Percentiles rank a stretch among this genome's conserved stretches.
Evolutionary conservation across 2,113 vertebrate genomes (phyloP).

Genomic region (Gymnocephalus cernua): DNA sequence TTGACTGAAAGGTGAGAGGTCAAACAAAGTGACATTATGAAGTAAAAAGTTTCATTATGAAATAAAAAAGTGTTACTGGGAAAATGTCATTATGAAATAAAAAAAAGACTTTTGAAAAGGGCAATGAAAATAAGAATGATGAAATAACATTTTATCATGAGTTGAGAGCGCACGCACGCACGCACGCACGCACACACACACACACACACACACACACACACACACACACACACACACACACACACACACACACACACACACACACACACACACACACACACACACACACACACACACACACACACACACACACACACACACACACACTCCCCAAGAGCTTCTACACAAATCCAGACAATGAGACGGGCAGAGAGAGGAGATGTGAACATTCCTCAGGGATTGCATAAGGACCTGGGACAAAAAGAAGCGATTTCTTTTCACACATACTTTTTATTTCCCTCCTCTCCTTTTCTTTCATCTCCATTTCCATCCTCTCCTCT

Average conservation of each 20-base stretch:
- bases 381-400: conserved; percentile 74
- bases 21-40: not conserved
- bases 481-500: not conserved
- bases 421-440: conserved; percentile 55
- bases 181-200: no score
- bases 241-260: conserved; percentile 14
- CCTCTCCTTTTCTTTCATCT: not conserved
- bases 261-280: conserved; percentile 26
- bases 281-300: conserved; percentile 7
- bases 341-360: conserved; percentile 65
- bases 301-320: conserved; percentile 22
- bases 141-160: not conserved
- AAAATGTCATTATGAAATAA: not conserved
- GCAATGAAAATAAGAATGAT: not conserved
- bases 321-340: conserved; percentile 41
- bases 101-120: not conserved
- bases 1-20: not conserved
- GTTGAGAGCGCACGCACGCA: no score
- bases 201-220: conserved; percentile 12
- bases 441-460: conserved; percentile 11
- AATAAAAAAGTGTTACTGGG: not conserved
- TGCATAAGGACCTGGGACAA: conserved; percentile 65
- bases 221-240: conserved; percentile 26
- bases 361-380: conserved; percentile 59
- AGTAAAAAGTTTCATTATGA: not conserved